These are phyloP conservation scores for Zaprionus ornatus DNA, from an alignment of 1,140 invertebrate genomes.

Conservation along the genomic window DNA sequence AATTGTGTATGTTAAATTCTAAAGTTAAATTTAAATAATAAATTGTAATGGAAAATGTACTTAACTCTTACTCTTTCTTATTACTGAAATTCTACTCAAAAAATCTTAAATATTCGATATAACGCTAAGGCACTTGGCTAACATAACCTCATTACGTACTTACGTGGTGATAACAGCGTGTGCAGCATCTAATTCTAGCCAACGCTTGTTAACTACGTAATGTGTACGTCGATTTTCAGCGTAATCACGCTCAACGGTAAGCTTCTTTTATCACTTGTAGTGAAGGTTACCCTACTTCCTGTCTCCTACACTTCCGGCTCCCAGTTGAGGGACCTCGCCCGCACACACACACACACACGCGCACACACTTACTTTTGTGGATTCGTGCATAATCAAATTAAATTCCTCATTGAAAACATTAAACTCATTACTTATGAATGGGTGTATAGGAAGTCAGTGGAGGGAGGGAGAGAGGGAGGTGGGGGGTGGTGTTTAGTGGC, in stretches of 20 bases:
- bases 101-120: background rate
- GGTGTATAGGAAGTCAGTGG: slow-evolving; percentile 5
- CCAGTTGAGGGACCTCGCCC: background rate
- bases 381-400: slow-evolving; percentile 74
- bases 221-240: slow-evolving; percentile 44
- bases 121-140: background rate
- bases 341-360: slow-evolving; percentile 16
- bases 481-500: slow-evolving; percentile 59
- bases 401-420: slow-evolving; percentile 82
- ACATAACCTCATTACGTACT: background rate
- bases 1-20: no score
- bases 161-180: background rate
- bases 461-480: background rate
- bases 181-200: background rate
- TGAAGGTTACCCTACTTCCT: background rate
- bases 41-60: no score
- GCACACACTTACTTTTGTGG: background rate
- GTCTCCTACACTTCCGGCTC: background rate
- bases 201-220: slow-evolving; percentile 49
- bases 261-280: slow-evolving; percentile 42
- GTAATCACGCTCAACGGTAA: slow-evolving; percentile 48
- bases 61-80: no score
- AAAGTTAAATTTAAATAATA: no score
- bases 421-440: slow-evolving; percentile 80
- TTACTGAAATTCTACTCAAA: background rate